Percentiles rank a stretch among this genome's conserved stretches.
Conservation (phyloP, 2,888 invertebrate species). For the Tenthredo amoena region DNA sequence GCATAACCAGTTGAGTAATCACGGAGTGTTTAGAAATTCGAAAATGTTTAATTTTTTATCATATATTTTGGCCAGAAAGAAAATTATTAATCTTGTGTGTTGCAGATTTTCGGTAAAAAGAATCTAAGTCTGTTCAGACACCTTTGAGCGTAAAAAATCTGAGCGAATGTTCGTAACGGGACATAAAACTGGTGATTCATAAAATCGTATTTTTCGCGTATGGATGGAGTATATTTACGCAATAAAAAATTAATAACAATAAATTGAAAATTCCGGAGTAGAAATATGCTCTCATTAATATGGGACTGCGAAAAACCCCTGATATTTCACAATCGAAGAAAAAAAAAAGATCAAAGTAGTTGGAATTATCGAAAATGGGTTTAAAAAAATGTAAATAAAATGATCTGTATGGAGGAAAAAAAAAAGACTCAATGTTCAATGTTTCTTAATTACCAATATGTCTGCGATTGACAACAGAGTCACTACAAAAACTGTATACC, state of each 20-base stretch:
- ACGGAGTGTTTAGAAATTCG: background rate
- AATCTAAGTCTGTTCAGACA: background rate
- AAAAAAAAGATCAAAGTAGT: too few species aligned
- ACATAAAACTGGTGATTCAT: too few species aligned
- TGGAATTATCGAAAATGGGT: too few species aligned
- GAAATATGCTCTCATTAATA: too few species aligned
- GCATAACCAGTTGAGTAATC: background rate
- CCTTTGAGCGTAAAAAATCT: background rate
- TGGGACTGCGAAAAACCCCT: too few species aligned
- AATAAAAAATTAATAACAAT: background rate
- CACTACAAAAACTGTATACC: background rate
- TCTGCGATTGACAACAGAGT: background rate
- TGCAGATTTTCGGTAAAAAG: background rate
- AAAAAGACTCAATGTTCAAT: background rate
- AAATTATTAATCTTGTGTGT: background rate
- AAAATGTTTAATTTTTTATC: background rate
- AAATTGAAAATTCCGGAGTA: too few species aligned
- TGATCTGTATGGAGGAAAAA: background rate
- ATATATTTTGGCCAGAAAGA: background rate
- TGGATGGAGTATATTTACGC: too few species aligned
- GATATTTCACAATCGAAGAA: too few species aligned
- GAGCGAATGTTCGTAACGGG: background rate
- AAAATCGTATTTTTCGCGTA: too few species aligned
- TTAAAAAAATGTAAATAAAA: too few species aligned
- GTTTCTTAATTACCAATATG: background rate